Base-by-base conservation (phyloP, 2,113 vertebrate species). In the Neolamprologus hecqui region DNA sequence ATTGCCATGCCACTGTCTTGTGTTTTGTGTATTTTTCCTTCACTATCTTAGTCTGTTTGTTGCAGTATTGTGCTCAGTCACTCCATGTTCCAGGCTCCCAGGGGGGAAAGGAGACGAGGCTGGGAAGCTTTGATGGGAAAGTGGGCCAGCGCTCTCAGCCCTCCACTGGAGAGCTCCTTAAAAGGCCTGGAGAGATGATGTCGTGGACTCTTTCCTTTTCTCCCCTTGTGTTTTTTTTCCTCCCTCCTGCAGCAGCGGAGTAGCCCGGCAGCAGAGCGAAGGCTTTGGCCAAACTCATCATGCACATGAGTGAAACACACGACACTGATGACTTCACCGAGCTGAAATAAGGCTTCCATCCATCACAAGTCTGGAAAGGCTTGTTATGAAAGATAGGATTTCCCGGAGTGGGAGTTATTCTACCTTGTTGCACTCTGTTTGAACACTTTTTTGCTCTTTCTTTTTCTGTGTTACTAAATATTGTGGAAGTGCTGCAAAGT, bases 121-220 rank as follows among this genome's bases (percentile, higher is more conserved):
- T 93, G 94, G 92, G 94, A 91, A 94, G 92, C 90, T 89, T 60
- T 90, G 93, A 92, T 94, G 94, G 89, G 93, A 95, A 96, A 95
- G 89, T 96, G 95, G 95, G 95, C 95, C 95, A 96, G 88, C 79
- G 12, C 58, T 94, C 89, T 90, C 86, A 92, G 90, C 91, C 92
- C 94, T 95, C 94, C 93, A 19, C 95, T 95, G 94, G 95, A 96
- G 94, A 95, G 94, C 93, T 96, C 96, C 96, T 96, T 97, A 97
- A 96, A 97, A 96, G 96, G 96, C 89, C 90, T 91, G 95, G 93
- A 94, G 95, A 96, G 95, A 96, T 96, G 95, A 96, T 93, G 94
- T 95, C 92, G 94, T 94, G 83, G 93, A 93, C 88, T 92, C 93
- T 90, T 88, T 90, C 90, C 87, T 81, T 88, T 70, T 40, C 86